Conservation (phyloP, 2,113 vertebrate genomes). For the Marcusenius ussheri region DNA sequence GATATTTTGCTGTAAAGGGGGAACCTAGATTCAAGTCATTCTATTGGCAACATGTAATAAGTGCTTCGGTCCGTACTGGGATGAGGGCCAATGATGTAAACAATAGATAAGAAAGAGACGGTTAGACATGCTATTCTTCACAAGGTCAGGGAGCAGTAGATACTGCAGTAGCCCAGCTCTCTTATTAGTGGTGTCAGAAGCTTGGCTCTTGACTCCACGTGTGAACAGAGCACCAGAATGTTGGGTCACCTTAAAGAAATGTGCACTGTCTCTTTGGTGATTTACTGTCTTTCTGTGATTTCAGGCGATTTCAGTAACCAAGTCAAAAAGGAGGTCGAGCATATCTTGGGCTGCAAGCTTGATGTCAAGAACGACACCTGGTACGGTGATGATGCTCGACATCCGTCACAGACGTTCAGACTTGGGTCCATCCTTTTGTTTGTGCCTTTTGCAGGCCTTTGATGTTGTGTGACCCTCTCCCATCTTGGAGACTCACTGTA, state of each 20-base stretch:
- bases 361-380: slow-evolving; percentile 50
- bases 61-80: not conserved
- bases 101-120: not conserved
- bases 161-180: not conserved
- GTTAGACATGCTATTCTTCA: not conserved
- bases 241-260: not conserved
- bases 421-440: not conserved
- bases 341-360: slow-evolving; percentile 56
- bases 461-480: not conserved
- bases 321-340: slow-evolving; percentile 45
- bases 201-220: not conserved
- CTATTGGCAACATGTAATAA: not conserved
- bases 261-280: not conserved
- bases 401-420: not conserved
- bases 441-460: not conserved
- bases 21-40: not conserved
- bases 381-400: slow-evolving; percentile 33
- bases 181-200: not conserved
- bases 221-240: not conserved
- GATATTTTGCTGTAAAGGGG: not conserved
- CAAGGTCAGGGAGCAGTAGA: not conserved
- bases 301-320: slow-evolving; percentile 55
- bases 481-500: not conserved
- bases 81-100: not conserved
- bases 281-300: not conserved